phyloP scores from a whole-genome alignment of 2,113 vertebrate genomes.

The Urocolius indicus region DNA sequence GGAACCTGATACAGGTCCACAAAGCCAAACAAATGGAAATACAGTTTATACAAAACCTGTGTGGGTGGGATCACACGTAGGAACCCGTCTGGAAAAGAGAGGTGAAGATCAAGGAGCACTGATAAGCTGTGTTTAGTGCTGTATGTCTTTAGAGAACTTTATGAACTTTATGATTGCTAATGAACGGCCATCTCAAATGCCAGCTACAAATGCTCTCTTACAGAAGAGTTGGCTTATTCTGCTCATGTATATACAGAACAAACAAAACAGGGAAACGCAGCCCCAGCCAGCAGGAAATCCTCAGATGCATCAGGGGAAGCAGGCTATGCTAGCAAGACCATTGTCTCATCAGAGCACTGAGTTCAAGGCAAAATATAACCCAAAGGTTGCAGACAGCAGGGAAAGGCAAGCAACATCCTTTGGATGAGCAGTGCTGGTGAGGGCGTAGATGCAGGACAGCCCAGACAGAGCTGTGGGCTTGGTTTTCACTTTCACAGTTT shows the following conservation, averaged over 20 bases:
- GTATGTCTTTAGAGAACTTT: neutral
- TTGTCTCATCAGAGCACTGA: neutral
- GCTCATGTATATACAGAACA: neutral
- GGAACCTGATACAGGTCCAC: neutral
- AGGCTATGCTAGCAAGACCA: neutral
- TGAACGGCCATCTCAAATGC: neutral
- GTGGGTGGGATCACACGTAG: neutral
- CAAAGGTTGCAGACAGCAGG: neutral
- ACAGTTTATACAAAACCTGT: neutral
- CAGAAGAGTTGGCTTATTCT: neutral
- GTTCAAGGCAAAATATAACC: neutral
- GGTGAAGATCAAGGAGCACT: neutral
- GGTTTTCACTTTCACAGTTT: neutral
- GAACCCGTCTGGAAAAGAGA: neutral
- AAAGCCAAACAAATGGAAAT: neutral
- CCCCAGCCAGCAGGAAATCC: conserved; percentile 64
- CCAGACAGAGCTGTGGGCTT: neutral
- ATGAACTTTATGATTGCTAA: no score
- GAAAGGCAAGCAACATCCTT: neutral
- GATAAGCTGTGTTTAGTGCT: neutral
- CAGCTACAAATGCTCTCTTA: neutral
- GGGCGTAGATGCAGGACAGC: rapidly evolving
- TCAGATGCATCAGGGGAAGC: conserved; percentile 25
- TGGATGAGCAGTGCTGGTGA: neutral
- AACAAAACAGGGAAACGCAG: conserved; percentile 34